Evolutionary conservation across 2,797 vertebrate genomes (phyloP).

Genomic region (Helicolenus hilgendorfi): DNA sequence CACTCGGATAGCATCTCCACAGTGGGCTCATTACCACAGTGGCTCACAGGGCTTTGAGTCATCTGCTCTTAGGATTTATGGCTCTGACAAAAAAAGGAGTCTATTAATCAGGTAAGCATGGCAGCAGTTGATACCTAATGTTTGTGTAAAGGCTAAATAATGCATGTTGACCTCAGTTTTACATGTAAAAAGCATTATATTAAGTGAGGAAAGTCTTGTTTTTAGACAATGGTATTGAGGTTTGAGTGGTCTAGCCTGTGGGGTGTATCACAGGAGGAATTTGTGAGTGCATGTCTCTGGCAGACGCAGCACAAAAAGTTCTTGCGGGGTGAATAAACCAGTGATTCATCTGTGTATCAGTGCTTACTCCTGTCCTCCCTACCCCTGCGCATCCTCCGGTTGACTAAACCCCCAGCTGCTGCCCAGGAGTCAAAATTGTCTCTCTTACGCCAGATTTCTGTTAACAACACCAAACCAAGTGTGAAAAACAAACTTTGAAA

Average conservation of each 20-base stretch:
- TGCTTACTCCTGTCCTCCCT: constrained; percentile 39
- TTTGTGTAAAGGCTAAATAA: constrained; percentile 7
- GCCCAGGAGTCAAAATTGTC: constrained; percentile 43
- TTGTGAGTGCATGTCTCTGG: constrained; percentile 37
- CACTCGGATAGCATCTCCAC: constrained; percentile 68
- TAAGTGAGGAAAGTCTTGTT: neutral
- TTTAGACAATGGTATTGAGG: neutral
- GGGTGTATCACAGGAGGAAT: constrained; percentile 15
- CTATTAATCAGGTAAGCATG: constrained; percentile 75
- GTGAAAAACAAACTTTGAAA: constrained; percentile 62
- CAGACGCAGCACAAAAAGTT: constrained; percentile 34
- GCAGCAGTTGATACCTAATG: constrained; percentile 36
- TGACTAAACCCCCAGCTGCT: constrained; percentile 67
- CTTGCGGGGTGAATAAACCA: constrained; percentile 61
- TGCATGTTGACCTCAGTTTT: neutral
- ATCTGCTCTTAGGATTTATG: constrained; percentile 73
- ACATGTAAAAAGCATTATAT: neutral
- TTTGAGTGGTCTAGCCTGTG: constrained; percentile 24
- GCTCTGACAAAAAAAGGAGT: constrained; percentile 51
- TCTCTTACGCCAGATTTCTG: constrained; percentile 54
- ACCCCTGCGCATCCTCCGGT: constrained; percentile 12
- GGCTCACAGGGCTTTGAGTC: constrained; percentile 64
- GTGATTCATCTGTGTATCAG: constrained; percentile 67
- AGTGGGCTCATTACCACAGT: constrained; percentile 71
- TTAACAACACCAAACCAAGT: constrained; percentile 41